Evolutionary conservation across 2,113 vertebrate genomes (phyloP).

Genomic region (Macrotus californicus): DNA sequence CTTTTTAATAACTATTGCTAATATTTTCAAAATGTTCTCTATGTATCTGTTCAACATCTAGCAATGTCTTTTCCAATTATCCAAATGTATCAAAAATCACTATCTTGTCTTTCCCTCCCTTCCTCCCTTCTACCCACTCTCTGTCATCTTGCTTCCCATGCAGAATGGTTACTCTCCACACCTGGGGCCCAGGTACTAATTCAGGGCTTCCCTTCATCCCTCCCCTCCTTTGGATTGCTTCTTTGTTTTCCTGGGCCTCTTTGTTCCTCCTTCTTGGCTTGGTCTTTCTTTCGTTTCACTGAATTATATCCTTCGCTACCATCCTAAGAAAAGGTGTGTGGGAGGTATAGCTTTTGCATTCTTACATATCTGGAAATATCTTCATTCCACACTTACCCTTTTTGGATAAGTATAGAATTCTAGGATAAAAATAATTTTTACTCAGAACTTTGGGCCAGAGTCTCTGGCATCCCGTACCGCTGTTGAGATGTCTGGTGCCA

Average conservation of each 20-base stretch:
- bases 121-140: neutral
- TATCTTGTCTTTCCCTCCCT: neutral
- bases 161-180: neutral
- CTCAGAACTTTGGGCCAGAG: slow-evolving; percentile 10
- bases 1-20: neutral
- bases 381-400: slow-evolving; percentile 37
- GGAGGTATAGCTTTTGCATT: slow-evolving; percentile 52
- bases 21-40: neutral
- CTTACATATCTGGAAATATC: slow-evolving; percentile 54
- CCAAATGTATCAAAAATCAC: neutral
- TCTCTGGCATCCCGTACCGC: neutral
- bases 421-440: slow-evolving; percentile 33
- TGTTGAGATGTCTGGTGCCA: neutral
- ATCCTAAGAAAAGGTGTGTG: slow-evolving; percentile 57
- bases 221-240: neutral
- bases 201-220: neutral
- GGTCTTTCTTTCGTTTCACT: slow-evolving; percentile 46
- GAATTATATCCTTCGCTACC: slow-evolving; percentile 66
- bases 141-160: neutral
- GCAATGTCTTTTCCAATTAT: neutral
- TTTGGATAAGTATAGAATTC: slow-evolving; percentile 46
- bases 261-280: slow-evolving; percentile 41
- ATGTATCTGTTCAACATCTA: neutral
- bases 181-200: neutral
- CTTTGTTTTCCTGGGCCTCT: neutral